Conservation (phyloP, 1,140 invertebrate genomes). For the Dermatophagoides farinae region DNA sequence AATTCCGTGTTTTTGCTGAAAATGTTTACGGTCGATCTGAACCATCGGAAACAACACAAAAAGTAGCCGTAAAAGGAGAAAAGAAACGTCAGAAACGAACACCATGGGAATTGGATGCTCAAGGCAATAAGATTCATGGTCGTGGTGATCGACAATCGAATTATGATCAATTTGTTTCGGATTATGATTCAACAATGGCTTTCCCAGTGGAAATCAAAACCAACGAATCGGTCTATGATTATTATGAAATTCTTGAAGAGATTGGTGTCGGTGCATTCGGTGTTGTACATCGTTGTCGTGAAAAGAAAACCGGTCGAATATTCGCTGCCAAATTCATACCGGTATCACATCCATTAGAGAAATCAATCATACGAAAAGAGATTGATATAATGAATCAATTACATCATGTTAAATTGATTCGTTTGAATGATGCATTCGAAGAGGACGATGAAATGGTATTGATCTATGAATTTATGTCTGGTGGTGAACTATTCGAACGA, state of each 20-base stretch:
- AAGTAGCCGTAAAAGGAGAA: constrained; percentile 30
- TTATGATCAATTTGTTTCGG: constrained; percentile 77
- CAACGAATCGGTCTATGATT: constrained; percentile 72
- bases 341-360: constrained; percentile 80
- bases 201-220: constrained; percentile 92
- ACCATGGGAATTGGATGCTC: constrained; percentile 54
- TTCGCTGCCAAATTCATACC: constrained; percentile 99
- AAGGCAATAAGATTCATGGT: constrained; percentile 75
- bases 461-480: constrained; percentile 95
- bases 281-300: constrained; percentile 88
- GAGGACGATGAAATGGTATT: constrained; percentile 98
- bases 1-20: constrained; percentile 86
- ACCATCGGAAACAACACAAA: constrained; percentile 47
- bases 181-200: constrained; percentile 77
- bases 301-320: constrained; percentile 81
- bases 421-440: constrained; percentile 95
- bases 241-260: constrained; percentile 96
- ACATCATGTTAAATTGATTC: constrained; percentile 90
- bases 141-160: constrained; percentile 72
- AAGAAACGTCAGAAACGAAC: constrained; percentile 51
- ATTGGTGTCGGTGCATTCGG: constrained; percentile 93
- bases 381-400: constrained; percentile 98
- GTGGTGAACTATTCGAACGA: constrained; percentile 92
- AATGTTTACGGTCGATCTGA: constrained; percentile 90
- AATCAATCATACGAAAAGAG: constrained; percentile 87